These are phyloP conservation scores for Eledona agricola DNA, from an alignment of 2,888 invertebrate genomes.

Conservation along the genomic window DNA sequence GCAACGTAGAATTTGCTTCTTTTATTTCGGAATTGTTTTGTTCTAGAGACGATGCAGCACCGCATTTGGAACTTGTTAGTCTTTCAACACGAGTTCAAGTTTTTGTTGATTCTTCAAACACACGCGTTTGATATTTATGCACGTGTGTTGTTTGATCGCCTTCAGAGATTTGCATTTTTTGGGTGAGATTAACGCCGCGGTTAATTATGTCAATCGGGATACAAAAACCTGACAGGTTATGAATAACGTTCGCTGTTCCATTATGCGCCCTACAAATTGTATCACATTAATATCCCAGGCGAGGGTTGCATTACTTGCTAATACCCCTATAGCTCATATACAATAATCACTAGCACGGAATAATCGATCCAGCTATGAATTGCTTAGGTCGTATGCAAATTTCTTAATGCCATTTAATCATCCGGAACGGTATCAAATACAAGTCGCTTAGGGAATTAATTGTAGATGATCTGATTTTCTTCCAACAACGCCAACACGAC, in stretches of 20 bases:
- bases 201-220: constrained; percentile 16
- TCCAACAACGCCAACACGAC: no score
- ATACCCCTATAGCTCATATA: constrained; percentile 32
- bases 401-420: constrained; percentile 36
- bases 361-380: constrained; percentile 36
- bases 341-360: constrained; percentile 34
- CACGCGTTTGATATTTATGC: no score
- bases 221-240: constrained; percentile 21
- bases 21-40: no score
- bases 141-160: background rate
- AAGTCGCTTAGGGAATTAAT: constrained; percentile 9
- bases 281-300: constrained; percentile 32
- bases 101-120: no score
- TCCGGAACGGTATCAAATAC: constrained; percentile 18
- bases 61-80: no score
- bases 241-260: constrained; percentile 21
- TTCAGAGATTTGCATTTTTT: background rate
- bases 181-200: constrained; percentile 2
- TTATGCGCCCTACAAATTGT: constrained; percentile 26
- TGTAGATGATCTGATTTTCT: constrained; percentile 7
- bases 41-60: no score
- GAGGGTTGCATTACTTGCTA: constrained; percentile 33
- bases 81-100: no score
- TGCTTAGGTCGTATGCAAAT: constrained; percentile 38
- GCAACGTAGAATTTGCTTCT: no score